Evolutionary conservation across 2,113 vertebrate genomes (phyloP).

Genomic region (Pholis gunnellus): DNA sequence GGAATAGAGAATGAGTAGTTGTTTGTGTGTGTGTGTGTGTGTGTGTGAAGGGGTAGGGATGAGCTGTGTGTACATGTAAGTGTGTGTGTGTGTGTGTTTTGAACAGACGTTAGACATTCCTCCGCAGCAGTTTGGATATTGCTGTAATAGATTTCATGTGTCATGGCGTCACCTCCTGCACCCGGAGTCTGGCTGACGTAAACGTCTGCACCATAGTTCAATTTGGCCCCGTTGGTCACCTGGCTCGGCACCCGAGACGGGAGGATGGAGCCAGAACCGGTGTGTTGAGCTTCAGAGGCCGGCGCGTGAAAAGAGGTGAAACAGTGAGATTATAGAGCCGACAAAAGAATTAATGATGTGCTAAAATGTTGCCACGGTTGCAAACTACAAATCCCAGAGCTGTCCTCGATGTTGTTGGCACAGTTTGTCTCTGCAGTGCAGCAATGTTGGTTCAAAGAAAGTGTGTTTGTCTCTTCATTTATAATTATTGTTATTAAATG

Average conservation of each 20-base stretch:
- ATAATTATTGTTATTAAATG: not conserved
- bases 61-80: not conserved
- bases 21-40: constrained; percentile 17
- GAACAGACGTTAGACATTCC: constrained; percentile 40
- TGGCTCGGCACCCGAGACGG: constrained; percentile 16
- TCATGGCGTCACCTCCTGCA: constrained; percentile 36
- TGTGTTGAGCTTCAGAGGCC: not conserved
- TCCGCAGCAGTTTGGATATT: constrained; percentile 19
- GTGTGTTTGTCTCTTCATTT: not conserved
- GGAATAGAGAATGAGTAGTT: constrained; percentile 70
- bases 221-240: not conserved
- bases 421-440: not conserved
- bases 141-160: constrained; percentile 38
- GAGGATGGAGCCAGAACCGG: constrained; percentile 3
- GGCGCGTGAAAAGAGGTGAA: not conserved
- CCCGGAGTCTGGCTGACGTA: constrained; percentile 32
- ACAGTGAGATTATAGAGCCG: not conserved
- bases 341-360: not conserved
- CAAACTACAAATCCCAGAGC: constrained; percentile 10
- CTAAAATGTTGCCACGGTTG: not conserved
- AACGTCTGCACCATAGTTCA: not conserved
- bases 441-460: not conserved
- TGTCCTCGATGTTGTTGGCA: not conserved
- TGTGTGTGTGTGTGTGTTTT: constrained; percentile 27
- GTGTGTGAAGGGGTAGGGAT: not conserved